phyloP scores from a whole-genome alignment of 2,113 vertebrate species.

The Dasypus novemcinctus region DNA sequence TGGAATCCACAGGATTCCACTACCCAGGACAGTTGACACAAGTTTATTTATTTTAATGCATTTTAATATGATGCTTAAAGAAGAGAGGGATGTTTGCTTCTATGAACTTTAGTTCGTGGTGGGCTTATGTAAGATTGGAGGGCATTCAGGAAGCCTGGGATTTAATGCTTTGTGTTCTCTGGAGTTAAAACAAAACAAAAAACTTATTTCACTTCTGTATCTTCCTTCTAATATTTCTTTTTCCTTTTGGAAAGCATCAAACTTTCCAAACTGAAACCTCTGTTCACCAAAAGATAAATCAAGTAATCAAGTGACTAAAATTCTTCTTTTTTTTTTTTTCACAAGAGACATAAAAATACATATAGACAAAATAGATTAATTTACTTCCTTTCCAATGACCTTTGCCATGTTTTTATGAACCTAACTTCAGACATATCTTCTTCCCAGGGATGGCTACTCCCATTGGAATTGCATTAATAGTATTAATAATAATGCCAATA shows the following conservation, averaged over 20 bases:
- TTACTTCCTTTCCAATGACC: slow-evolving; percentile 30
- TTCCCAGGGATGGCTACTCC: not conserved
- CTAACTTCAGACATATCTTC: not conserved
- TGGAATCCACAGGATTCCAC: not conserved
- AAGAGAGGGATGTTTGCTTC: not conserved
- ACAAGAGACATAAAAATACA: slow-evolving; percentile 19
- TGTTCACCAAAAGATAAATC: slow-evolving; percentile 43
- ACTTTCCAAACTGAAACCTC: slow-evolving; percentile 29
- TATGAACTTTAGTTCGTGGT: not conserved
- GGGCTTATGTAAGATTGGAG: not conserved
- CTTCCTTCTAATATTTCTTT: not conserved
- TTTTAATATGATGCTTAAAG: not conserved
- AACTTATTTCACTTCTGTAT: not conserved
- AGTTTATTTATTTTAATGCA: slow-evolving; percentile 8
- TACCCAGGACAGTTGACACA: not conserved
- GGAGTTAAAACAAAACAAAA: slow-evolving; percentile 36
- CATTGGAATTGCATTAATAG: not conserved
- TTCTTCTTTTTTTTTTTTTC: not conserved
- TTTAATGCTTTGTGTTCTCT: not conserved
- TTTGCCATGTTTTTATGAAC: slow-evolving; percentile 47
- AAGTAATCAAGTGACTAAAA: slow-evolving; percentile 33
- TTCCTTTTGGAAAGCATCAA: not conserved
- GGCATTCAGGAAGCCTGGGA: not conserved
- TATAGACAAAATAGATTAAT: not conserved
- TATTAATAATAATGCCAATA: not conserved